Evolutionary conservation across 1,140 invertebrate species (phyloP).

Genomic region (Ips typographus): DNA sequence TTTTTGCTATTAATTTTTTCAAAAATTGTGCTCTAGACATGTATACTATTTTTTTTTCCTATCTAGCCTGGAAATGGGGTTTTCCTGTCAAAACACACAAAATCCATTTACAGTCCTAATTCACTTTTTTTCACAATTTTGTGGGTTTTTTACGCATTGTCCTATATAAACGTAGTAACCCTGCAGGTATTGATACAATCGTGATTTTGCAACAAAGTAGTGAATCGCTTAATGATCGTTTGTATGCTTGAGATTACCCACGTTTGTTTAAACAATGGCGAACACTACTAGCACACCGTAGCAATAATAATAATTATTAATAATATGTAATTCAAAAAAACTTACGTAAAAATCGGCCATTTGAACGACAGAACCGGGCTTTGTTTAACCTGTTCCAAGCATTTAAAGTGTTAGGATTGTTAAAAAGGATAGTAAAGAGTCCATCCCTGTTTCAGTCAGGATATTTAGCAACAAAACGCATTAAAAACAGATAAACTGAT

Average conservation of each 20-base stretch:
- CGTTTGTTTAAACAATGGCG: constrained; percentile 28
- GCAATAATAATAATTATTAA: constrained; percentile 23
- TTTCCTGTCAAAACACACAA: too few species aligned
- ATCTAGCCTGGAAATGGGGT: too few species aligned
- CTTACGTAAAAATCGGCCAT: constrained; percentile 12
- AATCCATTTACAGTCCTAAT: too few species aligned
- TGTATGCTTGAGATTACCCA: constrained; percentile 24
- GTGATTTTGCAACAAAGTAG: not conserved
- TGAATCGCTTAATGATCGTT: constrained; percentile 27
- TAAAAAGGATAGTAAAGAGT: not conserved
- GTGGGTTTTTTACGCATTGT: too few species aligned
- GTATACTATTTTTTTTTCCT: too few species aligned
- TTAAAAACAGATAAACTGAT: constrained; percentile 34
- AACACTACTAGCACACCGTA: constrained; percentile 9
- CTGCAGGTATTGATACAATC: too few species aligned
- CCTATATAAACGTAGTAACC: too few species aligned
- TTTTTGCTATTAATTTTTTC: too few species aligned
- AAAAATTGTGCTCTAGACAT: too few species aligned
- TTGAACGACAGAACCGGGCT: not conserved
- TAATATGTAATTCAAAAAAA: constrained; percentile 23
- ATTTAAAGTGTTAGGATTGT: not conserved
- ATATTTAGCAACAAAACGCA: constrained; percentile 29
- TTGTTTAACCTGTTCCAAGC: not conserved
- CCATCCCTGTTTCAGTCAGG: not conserved
- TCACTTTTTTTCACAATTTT: too few species aligned